A percentile compares a stretch with the other conserved stretches of the same genome.
These are phyloP conservation scores for Ptychochromis oligacanthus DNA, from an alignment of 2,113 vertebrate species.

Conservation along the genomic window DNA sequence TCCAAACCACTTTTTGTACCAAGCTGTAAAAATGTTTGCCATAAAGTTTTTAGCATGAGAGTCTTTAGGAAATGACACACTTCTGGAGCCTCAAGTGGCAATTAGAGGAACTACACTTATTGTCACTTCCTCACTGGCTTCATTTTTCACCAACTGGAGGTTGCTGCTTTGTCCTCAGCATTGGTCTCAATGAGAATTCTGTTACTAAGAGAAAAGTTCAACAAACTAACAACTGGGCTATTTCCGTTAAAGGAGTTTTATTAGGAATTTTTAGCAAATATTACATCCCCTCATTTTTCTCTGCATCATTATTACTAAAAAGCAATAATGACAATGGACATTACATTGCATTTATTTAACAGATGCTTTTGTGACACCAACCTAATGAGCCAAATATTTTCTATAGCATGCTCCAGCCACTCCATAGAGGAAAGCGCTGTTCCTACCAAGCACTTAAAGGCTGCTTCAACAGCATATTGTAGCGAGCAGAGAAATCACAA, in stretches of 20 bases:
- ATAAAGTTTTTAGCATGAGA: not conserved
- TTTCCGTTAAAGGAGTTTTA: not conserved
- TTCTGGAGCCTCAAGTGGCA: too few species aligned
- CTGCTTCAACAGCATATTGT: not conserved
- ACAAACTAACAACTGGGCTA: not conserved
- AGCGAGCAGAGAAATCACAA: too few species aligned
- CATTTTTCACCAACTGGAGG: not conserved
- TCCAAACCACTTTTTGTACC: too few species aligned
- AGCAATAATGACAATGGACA: slow-evolving; percentile 3
- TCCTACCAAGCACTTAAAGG: not conserved
- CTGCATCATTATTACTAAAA: not conserved
- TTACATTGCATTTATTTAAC: slow-evolving; percentile 1
- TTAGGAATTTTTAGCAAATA: not conserved
- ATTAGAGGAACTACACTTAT: too few species aligned
- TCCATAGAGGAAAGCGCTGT: not conserved
- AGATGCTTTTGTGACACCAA: not conserved
- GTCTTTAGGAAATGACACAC: too few species aligned
- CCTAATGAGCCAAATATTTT: slow-evolving; percentile 4
- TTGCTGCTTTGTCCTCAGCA: not conserved
- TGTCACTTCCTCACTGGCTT: not conserved
- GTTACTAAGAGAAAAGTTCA: not conserved
- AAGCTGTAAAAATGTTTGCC: too few species aligned
- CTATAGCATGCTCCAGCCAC: not conserved
- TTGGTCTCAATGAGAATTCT: not conserved
- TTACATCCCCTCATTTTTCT: not conserved